phyloP scores from a whole-genome alignment of 2,888 invertebrate species.

The Taenaris catops region DNA sequence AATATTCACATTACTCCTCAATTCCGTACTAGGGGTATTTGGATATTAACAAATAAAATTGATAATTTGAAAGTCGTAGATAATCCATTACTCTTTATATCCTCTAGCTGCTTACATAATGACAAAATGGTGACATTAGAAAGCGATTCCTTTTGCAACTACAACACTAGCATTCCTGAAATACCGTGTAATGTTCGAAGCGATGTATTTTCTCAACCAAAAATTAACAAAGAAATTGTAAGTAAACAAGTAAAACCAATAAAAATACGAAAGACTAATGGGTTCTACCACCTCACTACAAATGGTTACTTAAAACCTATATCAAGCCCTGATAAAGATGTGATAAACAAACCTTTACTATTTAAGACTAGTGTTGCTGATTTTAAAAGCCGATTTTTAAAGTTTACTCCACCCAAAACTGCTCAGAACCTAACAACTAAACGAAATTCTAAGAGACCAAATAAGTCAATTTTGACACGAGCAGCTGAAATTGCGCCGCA shows the following conservation, averaged over 20 bases:
- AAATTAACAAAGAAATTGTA: slow-evolving; percentile 15
- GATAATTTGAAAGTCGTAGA: slow-evolving; percentile 59
- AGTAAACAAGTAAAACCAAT: slow-evolving; percentile 52
- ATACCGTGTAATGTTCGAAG: slow-evolving; percentile 1
- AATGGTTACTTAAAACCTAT: slow-evolving; percentile 29
- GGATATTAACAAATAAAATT: slow-evolving; percentile 58
- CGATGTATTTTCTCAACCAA: background rate
- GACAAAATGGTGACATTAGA: slow-evolving; percentile 17
- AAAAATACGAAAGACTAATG: slow-evolving; percentile 52
- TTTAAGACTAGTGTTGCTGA: slow-evolving; percentile 1
- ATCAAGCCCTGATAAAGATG: slow-evolving; percentile 12
- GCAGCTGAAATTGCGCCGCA: slow-evolving; percentile 41
- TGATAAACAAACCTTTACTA: slow-evolving; percentile 9
- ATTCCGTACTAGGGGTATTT: slow-evolving; percentile 43
- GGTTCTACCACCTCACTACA: slow-evolving; percentile 46
- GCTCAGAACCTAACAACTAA: background rate
- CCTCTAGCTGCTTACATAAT: slow-evolving; percentile 21
- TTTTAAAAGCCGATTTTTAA: no score
- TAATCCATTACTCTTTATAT: slow-evolving; percentile 56
- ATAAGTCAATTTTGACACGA: slow-evolving; percentile 20
- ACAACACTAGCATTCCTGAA: slow-evolving; percentile 1
- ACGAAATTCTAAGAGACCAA: background rate
- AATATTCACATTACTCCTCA: background rate
- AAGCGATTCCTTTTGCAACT: background rate
- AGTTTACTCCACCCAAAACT: background rate